Percentiles rank a stretch among this genome's conserved stretches.
Conservation (phyloP, 2,797 vertebrate species). For the Muscicapa striata region DNA sequence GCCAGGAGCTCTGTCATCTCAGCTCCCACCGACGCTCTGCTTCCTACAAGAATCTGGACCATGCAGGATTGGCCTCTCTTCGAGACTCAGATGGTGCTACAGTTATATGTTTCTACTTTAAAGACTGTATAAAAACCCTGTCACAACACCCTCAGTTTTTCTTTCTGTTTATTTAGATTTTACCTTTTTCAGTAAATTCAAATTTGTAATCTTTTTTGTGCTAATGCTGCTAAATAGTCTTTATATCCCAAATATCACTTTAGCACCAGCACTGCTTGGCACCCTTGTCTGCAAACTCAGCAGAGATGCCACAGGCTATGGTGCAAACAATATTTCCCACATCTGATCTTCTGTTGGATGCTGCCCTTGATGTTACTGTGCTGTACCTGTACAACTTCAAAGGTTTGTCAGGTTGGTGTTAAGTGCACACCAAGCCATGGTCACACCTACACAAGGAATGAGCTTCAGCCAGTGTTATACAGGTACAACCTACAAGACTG, state of each 20-base stretch:
- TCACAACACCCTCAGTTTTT: neutral
- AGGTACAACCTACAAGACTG: neutral
- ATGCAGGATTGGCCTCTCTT: neutral
- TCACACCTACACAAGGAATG: neutral
- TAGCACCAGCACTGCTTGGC: neutral
- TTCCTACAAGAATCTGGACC: constrained; percentile 25
- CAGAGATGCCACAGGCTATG: neutral
- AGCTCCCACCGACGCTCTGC: constrained; percentile 7
- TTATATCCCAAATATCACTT: neutral
- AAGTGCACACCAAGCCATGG: neutral
- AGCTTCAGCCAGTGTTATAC: neutral
- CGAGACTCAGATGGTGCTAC: neutral
- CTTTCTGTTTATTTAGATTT: neutral
- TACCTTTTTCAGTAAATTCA: neutral
- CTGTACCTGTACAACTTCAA: neutral
- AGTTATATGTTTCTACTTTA: neutral
- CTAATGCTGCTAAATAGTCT: neutral
- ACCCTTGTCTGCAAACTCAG: neutral
- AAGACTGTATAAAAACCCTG: neutral
- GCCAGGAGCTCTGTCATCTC: constrained; percentile 42
- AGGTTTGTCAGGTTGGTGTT: neutral
- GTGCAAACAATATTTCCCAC: neutral
- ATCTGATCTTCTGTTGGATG: neutral
- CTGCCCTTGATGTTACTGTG: neutral
- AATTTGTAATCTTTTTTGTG: neutral